Evolutionary conservation across 1,140 invertebrate genomes (phyloP).

Genomic region (Sesamia nonagrioides): DNA sequence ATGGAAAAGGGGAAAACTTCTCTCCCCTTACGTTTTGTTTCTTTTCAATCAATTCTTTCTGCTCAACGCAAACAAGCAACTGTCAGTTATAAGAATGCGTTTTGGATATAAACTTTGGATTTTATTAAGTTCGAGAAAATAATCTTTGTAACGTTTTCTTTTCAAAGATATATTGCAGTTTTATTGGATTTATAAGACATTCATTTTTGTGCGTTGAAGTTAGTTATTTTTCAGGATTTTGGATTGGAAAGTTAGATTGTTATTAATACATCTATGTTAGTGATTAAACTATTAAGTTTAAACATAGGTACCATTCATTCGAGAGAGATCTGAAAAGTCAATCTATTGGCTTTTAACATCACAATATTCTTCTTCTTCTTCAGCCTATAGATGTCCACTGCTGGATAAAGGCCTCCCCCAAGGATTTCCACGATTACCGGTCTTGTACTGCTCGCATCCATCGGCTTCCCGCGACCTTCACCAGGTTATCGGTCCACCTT

Average conservation of each 20-base stretch:
- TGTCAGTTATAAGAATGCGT: constrained; percentile 33
- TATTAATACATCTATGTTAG: no score
- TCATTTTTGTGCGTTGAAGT: not conserved
- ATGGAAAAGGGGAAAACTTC: constrained; percentile 61
- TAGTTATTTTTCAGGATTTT: not conserved
- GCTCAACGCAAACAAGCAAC: constrained; percentile 39
- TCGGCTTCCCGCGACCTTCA: no score
- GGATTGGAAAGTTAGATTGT: not conserved
- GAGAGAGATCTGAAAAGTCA: not conserved
- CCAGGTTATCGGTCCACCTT: no score
- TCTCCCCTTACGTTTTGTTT: constrained; percentile 58
- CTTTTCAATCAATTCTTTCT: constrained; percentile 61
- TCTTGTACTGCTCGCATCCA: no score
- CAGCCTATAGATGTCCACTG: no score
- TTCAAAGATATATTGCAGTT: constrained; percentile 22
- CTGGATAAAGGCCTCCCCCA: no score
- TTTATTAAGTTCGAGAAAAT: constrained; percentile 16
- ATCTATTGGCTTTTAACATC: not conserved
- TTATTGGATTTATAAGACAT: constrained; percentile 5
- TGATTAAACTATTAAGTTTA: no score
- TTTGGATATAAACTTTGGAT: constrained; percentile 17
- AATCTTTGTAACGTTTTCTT: constrained; percentile 1
- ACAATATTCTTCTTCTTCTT: no score
- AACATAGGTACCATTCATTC: no score
- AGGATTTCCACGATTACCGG: no score